A percentile compares a stretch with the other conserved stretches of the same genome.
Conservation (phyloP, 1,140 invertebrate species). For the Scaptomyza pallida region DNA sequence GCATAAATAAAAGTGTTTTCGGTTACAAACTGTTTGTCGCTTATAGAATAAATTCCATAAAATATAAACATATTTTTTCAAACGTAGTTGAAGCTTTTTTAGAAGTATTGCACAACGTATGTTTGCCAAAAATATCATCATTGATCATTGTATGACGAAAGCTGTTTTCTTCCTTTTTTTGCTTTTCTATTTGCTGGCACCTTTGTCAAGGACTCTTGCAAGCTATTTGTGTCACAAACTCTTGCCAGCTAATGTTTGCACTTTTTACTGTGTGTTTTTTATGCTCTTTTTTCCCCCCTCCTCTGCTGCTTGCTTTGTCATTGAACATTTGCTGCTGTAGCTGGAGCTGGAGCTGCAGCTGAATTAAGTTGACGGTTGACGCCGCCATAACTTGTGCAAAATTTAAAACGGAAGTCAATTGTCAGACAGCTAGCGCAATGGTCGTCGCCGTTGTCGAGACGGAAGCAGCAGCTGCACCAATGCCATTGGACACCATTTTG, state of each 20-base stretch:
- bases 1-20: too few relatives aligned
- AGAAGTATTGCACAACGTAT: too few relatives aligned
- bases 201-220: slow-evolving; percentile 67
- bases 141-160: too few relatives aligned
- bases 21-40: too few relatives aligned
- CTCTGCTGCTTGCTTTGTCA: background rate
- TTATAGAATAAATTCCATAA: too few relatives aligned
- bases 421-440: slow-evolving; percentile 71
- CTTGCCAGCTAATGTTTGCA: slow-evolving; percentile 5
- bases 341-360: background rate
- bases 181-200: slow-evolving; percentile 50
- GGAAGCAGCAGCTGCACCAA: slow-evolving; percentile 72
- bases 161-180: too few relatives aligned
- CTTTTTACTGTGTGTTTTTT: slow-evolving; percentile 12
- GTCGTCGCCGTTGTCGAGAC: slow-evolving; percentile 45
- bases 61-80: too few relatives aligned
- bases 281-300: slow-evolving; percentile 14
- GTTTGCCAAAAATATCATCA: too few relatives aligned
- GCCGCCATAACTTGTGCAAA: slow-evolving; percentile 75
- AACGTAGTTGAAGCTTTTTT: too few relatives aligned
- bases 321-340: background rate
- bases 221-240: slow-evolving; percentile 2
- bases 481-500: slow-evolving; percentile 62
- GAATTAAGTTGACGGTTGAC: slow-evolving; percentile 32
- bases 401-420: slow-evolving; percentile 82